phyloP scores from a whole-genome alignment of 2,113 vertebrate species.

The Anolis sagrei region DNA sequence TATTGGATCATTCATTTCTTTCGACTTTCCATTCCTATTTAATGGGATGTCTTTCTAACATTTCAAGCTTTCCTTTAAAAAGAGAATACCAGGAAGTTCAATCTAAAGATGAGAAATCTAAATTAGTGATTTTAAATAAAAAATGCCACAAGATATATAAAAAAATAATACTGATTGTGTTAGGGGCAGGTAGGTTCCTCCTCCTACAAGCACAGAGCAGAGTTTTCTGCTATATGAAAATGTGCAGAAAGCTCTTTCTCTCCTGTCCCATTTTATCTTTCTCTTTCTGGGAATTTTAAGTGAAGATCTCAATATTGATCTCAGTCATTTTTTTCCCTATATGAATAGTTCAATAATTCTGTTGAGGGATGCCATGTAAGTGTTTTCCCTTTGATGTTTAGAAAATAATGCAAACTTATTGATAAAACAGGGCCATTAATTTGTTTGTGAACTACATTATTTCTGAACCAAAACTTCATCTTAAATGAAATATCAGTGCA shows the following conservation, averaged over 20 bases:
- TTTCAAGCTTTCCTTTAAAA: not conserved
- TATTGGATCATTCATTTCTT: not conserved
- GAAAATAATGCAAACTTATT: not conserved
- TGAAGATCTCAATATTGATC: not conserved
- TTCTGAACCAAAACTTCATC: too few species aligned
- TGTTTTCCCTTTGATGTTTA: not conserved
- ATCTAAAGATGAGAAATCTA: not conserved
- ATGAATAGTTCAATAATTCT: not conserved
- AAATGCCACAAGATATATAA: not conserved
- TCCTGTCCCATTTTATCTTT: not conserved
- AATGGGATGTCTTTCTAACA: not conserved
- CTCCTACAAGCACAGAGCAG: not conserved
- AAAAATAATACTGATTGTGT: not conserved
- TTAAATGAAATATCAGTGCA: too few species aligned
- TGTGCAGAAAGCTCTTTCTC: not conserved
- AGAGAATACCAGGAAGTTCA: not conserved
- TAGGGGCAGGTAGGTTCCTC: not conserved
- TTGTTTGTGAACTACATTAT: too few species aligned
- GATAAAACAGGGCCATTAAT: not conserved
- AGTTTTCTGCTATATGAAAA: not conserved
- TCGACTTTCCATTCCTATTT: not conserved
- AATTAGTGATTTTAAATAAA: not conserved
- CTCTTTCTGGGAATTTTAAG: not conserved
- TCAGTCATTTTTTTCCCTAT: not conserved
- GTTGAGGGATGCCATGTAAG: constrained; percentile 3